Evolutionary conservation across 2,113 vertebrate genomes (phyloP), one percentile per base, ranked within the genome.

Genomic region (Dipodomys spectabilis): DNA sequence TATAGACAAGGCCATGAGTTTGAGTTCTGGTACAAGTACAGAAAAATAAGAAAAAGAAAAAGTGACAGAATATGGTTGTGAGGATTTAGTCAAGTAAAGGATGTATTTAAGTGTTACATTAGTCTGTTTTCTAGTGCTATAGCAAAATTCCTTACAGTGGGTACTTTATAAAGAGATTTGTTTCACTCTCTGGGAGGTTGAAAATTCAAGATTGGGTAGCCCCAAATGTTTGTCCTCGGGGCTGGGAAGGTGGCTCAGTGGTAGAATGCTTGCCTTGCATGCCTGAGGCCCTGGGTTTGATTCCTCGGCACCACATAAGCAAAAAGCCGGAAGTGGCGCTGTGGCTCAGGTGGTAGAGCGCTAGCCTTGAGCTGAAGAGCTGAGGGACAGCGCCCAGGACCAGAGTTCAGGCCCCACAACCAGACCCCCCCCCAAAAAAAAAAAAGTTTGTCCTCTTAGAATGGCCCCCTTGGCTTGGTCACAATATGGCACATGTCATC

Each of bases 41-140:
- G 23, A 77, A 49, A 69, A 25, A 53, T 39, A 69, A 35, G 35
- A 35, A 35, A 35, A 35, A 35, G n/a, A 10, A 69, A 82, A 96
- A 90, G 49, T 45, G 39, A 39, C 27, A 39, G 30, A 82, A n/a
- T 5, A 83, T 32, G 60, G 67, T 44, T 74, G n/a, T 89, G 71
- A 83, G n/a, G 62, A 74, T 82, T 89, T 82, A 91, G 74, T n/a
- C 45, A 92, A 83, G 44, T 79, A 69, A 82, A 39, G 27, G 53
- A 45, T 94, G 9, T 16, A n/a, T 85, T 92, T 72, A 69, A 30
- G 32, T 85, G 2, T 84, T 71, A 1, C 85, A 77, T 64, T 73
- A 35, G 30, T 68, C n/a, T 75, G n/a, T 78, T 69, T 60, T 80
- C n/a, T 89, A 13, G 69, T 60, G 23, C 11, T 80, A 1, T 60